Evolutionary conservation across 2,113 vertebrate genomes (phyloP).

Genomic region (Gymnogyps californianus): DNA sequence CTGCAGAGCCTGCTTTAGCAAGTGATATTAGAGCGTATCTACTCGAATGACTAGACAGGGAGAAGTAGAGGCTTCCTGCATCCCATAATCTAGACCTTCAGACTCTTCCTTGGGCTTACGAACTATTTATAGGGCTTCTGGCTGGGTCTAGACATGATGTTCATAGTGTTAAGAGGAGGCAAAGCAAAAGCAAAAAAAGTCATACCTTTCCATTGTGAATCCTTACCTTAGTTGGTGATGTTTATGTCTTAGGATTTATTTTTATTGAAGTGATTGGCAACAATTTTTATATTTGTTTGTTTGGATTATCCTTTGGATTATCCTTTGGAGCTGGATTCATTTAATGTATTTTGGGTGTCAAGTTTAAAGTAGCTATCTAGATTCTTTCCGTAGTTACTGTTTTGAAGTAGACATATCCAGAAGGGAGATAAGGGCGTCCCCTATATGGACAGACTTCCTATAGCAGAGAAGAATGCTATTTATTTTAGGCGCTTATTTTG

Average conservation of each 20-base stretch:
- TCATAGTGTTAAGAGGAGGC: background rate
- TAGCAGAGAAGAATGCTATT: background rate
- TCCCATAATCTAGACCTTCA: background rate
- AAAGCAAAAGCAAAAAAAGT: background rate
- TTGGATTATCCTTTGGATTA: background rate
- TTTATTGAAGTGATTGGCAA: background rate
- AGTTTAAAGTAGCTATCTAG: background rate
- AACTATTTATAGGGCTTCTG: background rate
- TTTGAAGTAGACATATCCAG: background rate
- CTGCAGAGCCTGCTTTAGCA: background rate
- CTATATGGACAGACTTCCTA: background rate
- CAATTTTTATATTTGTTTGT: background rate
- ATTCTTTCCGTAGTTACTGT: background rate
- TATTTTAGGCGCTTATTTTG: background rate
- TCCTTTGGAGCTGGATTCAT: background rate
- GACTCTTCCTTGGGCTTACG: background rate
- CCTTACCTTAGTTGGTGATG: background rate
- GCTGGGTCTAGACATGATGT: background rate
- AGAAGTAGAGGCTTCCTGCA: background rate
- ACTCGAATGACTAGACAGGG: background rate
- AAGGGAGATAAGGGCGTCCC: background rate
- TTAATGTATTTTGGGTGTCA: background rate
- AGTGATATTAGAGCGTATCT: background rate
- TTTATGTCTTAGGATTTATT: background rate
- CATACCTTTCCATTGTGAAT: background rate